These are phyloP conservation scores for Halictus quadricinctus DNA, from an alignment of 2,888 invertebrate genomes.

Conservation along the genomic window DNA sequence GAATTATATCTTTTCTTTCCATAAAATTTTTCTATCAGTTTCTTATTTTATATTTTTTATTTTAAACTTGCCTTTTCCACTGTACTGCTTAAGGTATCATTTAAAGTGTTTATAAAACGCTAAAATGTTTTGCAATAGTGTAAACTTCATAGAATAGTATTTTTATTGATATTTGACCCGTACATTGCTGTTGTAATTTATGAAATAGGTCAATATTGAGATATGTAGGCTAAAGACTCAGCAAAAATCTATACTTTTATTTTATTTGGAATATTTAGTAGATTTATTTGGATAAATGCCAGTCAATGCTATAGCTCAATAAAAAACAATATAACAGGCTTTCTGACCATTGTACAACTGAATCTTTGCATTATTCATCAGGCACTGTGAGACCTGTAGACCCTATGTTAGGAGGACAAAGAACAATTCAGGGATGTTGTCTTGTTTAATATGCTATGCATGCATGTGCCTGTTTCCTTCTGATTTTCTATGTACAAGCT, in stretches of 20 bases:
- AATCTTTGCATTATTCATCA: conserved; percentile 73
- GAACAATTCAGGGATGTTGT: conserved; percentile 63
- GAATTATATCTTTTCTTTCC: background rate
- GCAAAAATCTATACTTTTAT: conserved; percentile 41
- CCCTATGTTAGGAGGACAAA: conserved; percentile 62
- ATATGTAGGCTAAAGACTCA: background rate
- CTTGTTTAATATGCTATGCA: conserved; percentile 64
- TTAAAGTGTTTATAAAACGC: background rate
- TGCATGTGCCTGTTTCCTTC: conserved; percentile 54
- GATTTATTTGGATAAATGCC: conserved; percentile 53
- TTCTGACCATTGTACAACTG: conserved; percentile 62
- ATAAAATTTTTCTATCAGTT: background rate
- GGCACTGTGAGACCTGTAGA: conserved; percentile 56
- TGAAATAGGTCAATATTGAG: background rate
- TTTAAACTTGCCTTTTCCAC: too few relatives aligned
- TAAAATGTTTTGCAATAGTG: background rate
- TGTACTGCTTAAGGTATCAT: background rate
- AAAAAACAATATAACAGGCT: conserved; percentile 64
- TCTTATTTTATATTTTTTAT: background rate
- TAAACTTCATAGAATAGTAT: background rate
- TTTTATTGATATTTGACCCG: background rate
- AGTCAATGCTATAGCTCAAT: conserved; percentile 47
- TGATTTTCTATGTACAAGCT: conserved; percentile 47
- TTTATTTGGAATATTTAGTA: conserved; percentile 38
- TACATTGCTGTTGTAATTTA: background rate